phyloP scores from a whole-genome alignment of 2,888 invertebrate genomes.

The Meteorus colon region DNA sequence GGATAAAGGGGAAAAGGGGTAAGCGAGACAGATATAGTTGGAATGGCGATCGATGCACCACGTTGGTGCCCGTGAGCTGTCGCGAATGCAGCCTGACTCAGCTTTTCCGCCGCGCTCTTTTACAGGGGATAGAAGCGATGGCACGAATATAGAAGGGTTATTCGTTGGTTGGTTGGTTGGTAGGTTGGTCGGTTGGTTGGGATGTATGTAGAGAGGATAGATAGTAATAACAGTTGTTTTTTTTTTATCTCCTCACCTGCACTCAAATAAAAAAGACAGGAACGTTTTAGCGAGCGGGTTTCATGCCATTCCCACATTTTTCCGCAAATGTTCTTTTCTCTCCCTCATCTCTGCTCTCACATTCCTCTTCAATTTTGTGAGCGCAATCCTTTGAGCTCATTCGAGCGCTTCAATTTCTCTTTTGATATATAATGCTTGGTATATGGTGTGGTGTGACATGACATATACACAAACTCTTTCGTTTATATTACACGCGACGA shows the following conservation, averaged over 20 bases:
- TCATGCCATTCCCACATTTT: conserved; percentile 9
- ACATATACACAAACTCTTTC: conserved; percentile 15
- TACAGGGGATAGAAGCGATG: background rate
- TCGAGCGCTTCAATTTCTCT: conserved; percentile 33
- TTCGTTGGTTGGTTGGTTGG: conserved; percentile 4
- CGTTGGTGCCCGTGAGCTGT: conserved; percentile 16
- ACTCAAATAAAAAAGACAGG: background rate
- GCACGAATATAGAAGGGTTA: conserved; percentile 5
- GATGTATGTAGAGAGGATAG: background rate
- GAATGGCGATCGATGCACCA: conserved; percentile 59
- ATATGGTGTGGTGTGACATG: background rate
- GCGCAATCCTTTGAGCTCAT: conserved; percentile 30
- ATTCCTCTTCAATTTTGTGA: conserved; percentile 26
- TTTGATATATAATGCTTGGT: conserved; percentile 25
- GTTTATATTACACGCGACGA: conserved; percentile 25
- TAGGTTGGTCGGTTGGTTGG: background rate
- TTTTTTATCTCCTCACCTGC: background rate
- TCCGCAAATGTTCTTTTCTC: background rate
- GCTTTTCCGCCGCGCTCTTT: conserved; percentile 30
- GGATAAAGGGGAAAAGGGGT: conserved; percentile 3
- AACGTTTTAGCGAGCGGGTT: conserved; percentile 3
- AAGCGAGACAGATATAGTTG: background rate
- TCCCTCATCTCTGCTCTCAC: conserved; percentile 15
- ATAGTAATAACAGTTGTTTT: conserved; percentile 9
- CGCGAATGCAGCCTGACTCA: conserved; percentile 26